Conservation (phyloP, 2,113 vertebrate species). For the Pomatorhinus ruficollis region DNA sequence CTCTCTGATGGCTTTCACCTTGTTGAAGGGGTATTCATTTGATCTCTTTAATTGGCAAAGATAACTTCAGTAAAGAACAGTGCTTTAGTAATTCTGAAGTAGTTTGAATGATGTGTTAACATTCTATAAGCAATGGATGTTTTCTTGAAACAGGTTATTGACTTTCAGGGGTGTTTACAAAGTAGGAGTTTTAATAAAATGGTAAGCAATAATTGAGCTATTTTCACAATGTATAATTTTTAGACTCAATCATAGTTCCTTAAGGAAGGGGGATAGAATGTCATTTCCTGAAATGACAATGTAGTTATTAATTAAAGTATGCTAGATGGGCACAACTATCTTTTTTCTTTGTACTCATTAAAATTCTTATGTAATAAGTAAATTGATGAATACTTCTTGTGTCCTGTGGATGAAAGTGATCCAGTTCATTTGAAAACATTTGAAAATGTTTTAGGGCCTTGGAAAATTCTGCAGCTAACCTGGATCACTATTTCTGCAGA, state of each 20-base stretch:
- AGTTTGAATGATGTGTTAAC: neutral
- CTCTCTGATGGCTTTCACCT: conserved; percentile 51
- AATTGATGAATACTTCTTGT: neutral
- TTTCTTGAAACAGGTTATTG: neutral
- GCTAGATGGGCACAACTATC: neutral
- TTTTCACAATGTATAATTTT: neutral
- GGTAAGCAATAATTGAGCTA: neutral
- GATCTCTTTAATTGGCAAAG: neutral
- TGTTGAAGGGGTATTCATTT: conserved; percentile 1
- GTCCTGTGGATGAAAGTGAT: neutral
- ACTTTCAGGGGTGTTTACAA: neutral
- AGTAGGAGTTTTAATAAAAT: neutral
- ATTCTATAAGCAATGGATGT: neutral
- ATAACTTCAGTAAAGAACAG: neutral
- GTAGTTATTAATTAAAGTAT: neutral
- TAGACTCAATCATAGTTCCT: neutral
- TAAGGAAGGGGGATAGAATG: neutral
- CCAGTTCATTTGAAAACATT: neutral
- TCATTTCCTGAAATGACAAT: neutral
- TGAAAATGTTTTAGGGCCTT: neutral
- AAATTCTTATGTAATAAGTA: neutral
- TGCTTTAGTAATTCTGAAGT: neutral
- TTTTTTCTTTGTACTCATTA: neutral
- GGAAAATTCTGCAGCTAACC: neutral
- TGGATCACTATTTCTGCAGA: neutral